Evolutionary conservation across 2,888 invertebrate species (phyloP).

Genomic region (Xestia c-nigrum): DNA sequence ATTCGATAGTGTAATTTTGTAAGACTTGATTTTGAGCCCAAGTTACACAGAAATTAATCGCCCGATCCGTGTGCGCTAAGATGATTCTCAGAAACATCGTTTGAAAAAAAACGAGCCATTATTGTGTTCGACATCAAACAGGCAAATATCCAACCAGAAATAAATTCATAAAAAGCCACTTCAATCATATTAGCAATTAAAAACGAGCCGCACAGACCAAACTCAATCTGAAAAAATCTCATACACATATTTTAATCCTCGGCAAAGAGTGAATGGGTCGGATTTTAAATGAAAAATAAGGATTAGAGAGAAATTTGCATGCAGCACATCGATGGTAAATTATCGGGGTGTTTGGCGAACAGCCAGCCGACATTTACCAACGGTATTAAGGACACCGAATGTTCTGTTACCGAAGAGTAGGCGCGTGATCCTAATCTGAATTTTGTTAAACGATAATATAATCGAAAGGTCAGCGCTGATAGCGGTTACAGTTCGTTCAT

Average conservation of each 20-base stretch:
- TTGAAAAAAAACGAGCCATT: neutral
- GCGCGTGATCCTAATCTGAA: slow-evolving; percentile 75
- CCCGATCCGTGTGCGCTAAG: too few species aligned
- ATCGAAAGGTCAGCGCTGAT: slow-evolving; percentile 48
- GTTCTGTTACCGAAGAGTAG: slow-evolving; percentile 70
- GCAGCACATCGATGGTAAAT: slow-evolving; percentile 83
- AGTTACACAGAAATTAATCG: neutral
- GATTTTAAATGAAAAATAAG: slow-evolving; percentile 78
- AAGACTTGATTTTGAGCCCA: neutral
- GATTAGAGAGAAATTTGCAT: slow-evolving; percentile 82
- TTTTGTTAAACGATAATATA: slow-evolving; percentile 69
- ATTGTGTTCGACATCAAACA: neutral
- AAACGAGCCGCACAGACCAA: slow-evolving; percentile 13
- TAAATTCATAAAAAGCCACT: slow-evolving; percentile 19
- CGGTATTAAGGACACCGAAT: slow-evolving; percentile 77
- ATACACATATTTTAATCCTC: slow-evolving; percentile 26
- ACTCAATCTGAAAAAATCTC: slow-evolving; percentile 20
- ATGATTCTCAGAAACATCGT: neutral
- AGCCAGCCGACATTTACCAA: slow-evolving; percentile 81
- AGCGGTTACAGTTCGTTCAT: slow-evolving; percentile 33
- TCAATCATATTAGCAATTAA: slow-evolving; percentile 27
- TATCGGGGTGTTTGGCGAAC: slow-evolving; percentile 83
- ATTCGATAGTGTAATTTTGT: neutral
- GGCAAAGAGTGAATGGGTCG: slow-evolving; percentile 64
- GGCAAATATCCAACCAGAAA: neutral